Evolutionary conservation across 1,140 invertebrate genomes (phyloP).

Genomic region (Heliconius nattereri): DNA sequence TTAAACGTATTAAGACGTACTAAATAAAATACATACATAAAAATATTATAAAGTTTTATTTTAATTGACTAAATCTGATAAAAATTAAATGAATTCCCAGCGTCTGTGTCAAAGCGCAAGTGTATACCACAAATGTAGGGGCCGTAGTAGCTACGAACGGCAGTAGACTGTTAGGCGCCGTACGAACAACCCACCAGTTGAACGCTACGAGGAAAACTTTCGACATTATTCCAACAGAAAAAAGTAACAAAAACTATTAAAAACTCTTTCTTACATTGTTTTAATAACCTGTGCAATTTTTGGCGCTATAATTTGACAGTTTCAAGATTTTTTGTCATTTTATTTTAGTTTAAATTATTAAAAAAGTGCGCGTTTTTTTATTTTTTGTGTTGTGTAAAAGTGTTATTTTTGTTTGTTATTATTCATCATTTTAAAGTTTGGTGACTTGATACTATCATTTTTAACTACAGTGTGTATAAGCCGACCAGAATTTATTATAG

Average conservation of each 20-base stretch:
- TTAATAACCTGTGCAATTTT: slow-evolving; percentile 18
- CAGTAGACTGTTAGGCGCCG: slow-evolving; percentile 64
- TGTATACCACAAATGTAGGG: background rate
- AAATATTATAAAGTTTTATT: background rate
- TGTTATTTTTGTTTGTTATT: slow-evolving; percentile 9
- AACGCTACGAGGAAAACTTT: slow-evolving; percentile 45
- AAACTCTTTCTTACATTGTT: background rate
- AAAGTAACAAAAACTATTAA: background rate
- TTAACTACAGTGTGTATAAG: background rate
- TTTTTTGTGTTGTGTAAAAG: slow-evolving; percentile 18
- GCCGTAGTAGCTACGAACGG: slow-evolving; percentile 43
- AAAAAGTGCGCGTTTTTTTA: background rate
- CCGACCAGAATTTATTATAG: background rate
- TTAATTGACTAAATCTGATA: background rate
- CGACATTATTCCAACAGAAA: slow-evolving; percentile 45
- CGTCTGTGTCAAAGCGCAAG: background rate
- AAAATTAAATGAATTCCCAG: background rate
- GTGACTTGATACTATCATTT: background rate
- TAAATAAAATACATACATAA: too few species aligned
- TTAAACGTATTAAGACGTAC: too few species aligned
- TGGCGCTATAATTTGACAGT: background rate
- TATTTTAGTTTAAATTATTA: background rate
- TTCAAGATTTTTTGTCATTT: background rate
- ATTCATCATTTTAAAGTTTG: background rate
- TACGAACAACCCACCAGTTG: slow-evolving; percentile 58